A percentile compares a stretch with the other conserved stretches of the same genome.
Evolutionary conservation across 2,797 vertebrate species (phyloP).

Genomic region (Sebastes variabilis): DNA sequence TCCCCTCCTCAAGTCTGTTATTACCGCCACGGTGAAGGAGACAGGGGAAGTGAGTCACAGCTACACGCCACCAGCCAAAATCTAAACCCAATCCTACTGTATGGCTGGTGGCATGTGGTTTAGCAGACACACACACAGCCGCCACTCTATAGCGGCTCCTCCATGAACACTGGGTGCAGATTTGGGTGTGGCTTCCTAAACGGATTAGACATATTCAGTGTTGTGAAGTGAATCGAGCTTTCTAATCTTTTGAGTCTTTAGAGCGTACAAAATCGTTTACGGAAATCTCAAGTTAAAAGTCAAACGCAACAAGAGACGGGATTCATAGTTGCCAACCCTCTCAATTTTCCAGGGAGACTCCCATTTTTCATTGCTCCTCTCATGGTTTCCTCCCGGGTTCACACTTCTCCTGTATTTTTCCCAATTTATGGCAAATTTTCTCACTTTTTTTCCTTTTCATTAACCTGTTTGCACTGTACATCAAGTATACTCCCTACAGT

Average conservation of each 20-base stretch:
- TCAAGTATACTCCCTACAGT: too few species aligned
- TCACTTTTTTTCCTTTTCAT: too few species aligned
- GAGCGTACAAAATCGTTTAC: background rate
- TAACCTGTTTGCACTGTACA: too few species aligned
- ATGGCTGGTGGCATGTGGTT: slow-evolving; percentile 19
- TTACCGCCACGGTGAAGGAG: slow-evolving; percentile 23
- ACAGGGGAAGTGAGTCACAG: slow-evolving; percentile 65
- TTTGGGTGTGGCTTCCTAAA: slow-evolving; percentile 55
- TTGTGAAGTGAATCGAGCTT: background rate
- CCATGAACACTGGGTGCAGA: background rate
- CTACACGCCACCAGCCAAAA: slow-evolving; percentile 1
- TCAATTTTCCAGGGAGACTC: too few species aligned
- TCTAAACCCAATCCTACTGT: slow-evolving; percentile 17
- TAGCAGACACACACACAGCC: background rate
- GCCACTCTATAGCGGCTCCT: background rate
- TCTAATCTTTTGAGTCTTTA: slow-evolving; percentile 11
- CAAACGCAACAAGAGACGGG: background rate
- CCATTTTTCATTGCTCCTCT: too few species aligned
- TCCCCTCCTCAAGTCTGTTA: background rate
- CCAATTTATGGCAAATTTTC: too few species aligned
- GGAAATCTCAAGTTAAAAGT: background rate
- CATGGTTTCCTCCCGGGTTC: too few species aligned
- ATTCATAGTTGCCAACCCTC: too few species aligned
- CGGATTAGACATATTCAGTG: slow-evolving; percentile 6
- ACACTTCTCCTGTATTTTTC: too few species aligned